These are phyloP conservation scores for Narcine bancroftii DNA, from an alignment of 2,113 vertebrate genomes.

Conservation along the genomic window DNA sequence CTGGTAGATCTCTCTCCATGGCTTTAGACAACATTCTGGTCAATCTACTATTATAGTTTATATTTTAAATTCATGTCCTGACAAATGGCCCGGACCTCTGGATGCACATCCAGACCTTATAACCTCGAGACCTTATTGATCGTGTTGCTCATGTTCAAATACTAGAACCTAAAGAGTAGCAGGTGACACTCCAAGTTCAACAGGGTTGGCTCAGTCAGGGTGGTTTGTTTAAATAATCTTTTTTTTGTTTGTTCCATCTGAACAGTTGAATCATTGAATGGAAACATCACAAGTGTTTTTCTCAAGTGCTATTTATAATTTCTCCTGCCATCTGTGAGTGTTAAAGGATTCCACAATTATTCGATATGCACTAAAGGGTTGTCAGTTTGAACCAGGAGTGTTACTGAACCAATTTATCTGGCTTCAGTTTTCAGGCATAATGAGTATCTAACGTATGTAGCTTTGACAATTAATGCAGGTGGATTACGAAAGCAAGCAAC, in stretches of 20 bases:
- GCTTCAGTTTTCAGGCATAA: background rate
- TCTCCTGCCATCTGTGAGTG: background rate
- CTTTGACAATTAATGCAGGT: background rate
- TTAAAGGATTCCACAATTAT: conserved; percentile 14
- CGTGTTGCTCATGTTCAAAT: background rate
- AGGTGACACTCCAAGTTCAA: background rate
- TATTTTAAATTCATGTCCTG: background rate
- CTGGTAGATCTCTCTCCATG: no score
- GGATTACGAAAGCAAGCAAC: background rate
- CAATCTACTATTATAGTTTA: no score
- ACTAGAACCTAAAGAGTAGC: background rate
- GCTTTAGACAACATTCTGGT: no score
- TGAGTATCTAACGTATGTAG: background rate
- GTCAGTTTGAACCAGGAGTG: background rate
- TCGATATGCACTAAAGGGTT: background rate
- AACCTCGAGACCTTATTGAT: background rate
- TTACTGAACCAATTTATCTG: conserved; percentile 3
- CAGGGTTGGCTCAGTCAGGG: background rate
- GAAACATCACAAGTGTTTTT: conserved; percentile 9
- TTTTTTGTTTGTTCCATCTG: conserved; percentile 1
- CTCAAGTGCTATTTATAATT: conserved; percentile 30
- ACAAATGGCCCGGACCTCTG: background rate
- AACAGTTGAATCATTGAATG: background rate
- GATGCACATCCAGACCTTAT: no score
- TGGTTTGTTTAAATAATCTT: background rate